These are phyloP conservation scores for Noctilio leporinus DNA, from an alignment of 2,113 vertebrate genomes.

Conservation along the genomic window DNA sequence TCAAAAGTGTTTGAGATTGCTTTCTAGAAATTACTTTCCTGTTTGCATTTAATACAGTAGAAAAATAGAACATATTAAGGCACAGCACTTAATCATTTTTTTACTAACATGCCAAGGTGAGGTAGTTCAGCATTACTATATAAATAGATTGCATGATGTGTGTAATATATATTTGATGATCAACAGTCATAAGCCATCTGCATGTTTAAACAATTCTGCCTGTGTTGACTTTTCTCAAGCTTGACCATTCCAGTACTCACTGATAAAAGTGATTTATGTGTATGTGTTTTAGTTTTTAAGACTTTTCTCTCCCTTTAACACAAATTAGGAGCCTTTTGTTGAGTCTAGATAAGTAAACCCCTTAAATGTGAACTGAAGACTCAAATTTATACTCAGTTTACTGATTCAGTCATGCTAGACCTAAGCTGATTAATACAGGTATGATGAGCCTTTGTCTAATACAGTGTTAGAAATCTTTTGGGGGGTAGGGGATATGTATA, in stretches of 20 bases:
- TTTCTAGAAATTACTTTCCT: conserved; percentile 34
- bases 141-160: conserved; percentile 40
- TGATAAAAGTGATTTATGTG: conserved; percentile 7
- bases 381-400: conserved; percentile 15
- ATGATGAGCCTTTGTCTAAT: not conserved
- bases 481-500: not conserved
- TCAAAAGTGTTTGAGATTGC: conserved; percentile 27
- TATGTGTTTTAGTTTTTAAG: conserved; percentile 26
- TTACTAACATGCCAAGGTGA: conserved; percentile 23
- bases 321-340: not conserved
- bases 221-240: conserved; percentile 25
- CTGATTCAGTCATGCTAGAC: conserved; percentile 9
- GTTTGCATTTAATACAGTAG: not conserved
- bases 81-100: not conserved
- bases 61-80: conserved; percentile 28
- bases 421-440: not conserved
- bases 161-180: conserved; percentile 44
- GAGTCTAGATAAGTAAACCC: not conserved
- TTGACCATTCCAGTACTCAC: not conserved
- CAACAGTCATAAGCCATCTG: conserved; percentile 5
- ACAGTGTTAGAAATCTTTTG: not conserved
- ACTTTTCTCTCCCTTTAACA: not conserved
- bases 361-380: conserved; percentile 10
- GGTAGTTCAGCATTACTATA: not conserved
- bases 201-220: conserved; percentile 16